phyloP scores from a whole-genome alignment of 1,140 invertebrate species.

The Archivesica marissinica region DNA sequence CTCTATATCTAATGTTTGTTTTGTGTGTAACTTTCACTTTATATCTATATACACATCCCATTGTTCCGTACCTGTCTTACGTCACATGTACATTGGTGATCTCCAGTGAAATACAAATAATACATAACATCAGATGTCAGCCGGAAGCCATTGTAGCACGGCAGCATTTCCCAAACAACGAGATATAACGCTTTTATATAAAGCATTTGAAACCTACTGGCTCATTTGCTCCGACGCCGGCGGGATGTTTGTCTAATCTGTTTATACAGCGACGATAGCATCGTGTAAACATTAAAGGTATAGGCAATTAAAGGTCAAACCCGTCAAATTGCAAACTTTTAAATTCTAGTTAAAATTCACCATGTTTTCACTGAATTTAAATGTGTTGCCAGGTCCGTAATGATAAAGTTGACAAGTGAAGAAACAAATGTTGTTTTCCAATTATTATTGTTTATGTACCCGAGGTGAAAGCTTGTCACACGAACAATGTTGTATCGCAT shows the following conservation, averaged over 20 bases:
- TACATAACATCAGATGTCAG: background rate
- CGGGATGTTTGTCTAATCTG: conserved; percentile 32
- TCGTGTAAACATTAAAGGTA: conserved; percentile 5
- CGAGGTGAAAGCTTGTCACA: background rate
- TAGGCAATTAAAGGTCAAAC: background rate
- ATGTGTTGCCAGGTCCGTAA: conserved; percentile 1
- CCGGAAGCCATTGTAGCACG: background rate
- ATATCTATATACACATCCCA: background rate
- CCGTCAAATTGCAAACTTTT: background rate
- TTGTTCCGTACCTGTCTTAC: background rate
- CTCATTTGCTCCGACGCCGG: background rate
- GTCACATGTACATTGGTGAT: background rate
- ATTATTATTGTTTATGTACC: conserved; percentile 5
- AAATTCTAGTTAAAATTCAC: background rate
- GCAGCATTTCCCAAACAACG: background rate
- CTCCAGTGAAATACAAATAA: background rate
- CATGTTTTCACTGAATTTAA: background rate
- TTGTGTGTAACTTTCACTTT: background rate
- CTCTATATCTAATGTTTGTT: background rate
- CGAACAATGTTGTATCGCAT: too few species aligned
- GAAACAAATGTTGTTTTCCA: conserved; percentile 9
- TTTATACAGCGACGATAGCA: background rate
- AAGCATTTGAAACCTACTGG: background rate
- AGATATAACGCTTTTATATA: background rate
- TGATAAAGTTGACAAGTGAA: background rate